Percentiles rank a stretch among this genome's conserved stretches.
phyloP scores from a whole-genome alignment of 2,113 vertebrate genomes.

The Mormoops blainvillei region DNA sequence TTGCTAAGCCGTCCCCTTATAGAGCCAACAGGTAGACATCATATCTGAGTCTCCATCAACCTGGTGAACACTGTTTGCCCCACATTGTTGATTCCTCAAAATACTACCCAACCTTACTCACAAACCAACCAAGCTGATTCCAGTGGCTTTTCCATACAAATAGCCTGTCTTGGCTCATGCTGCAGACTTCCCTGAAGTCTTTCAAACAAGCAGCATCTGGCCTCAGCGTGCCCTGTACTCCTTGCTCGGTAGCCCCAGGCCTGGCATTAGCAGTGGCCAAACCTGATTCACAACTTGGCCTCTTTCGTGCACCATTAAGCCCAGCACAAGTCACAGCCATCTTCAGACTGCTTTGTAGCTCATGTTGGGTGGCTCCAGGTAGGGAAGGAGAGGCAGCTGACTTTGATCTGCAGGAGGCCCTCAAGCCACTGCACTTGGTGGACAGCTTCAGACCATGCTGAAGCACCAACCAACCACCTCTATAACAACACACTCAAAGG shows the following conservation, averaged over 20 bases:
- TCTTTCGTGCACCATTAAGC: not conserved
- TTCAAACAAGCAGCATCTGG: not conserved
- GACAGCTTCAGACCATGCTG: not conserved
- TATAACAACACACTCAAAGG: not conserved
- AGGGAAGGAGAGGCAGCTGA: not conserved
- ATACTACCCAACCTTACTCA: not conserved
- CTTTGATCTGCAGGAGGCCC: not conserved
- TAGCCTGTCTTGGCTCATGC: not conserved
- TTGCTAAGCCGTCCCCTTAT: not conserved
- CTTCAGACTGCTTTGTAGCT: not conserved
- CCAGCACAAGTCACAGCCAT: not conserved
- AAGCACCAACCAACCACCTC: not conserved
- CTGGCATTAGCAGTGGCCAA: not conserved
- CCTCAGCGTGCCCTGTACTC: not conserved
- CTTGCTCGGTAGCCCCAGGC: not conserved
- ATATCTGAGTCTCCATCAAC: not conserved
- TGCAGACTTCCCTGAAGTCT: not conserved
- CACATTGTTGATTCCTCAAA: not conserved
- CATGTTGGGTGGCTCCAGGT: not conserved
- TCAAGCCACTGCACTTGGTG: not conserved
- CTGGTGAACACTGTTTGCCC: not conserved
- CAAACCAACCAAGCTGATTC: not conserved
- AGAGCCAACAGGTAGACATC: not conserved
- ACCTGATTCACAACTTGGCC: not conserved
- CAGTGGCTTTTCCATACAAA: not conserved